Evolutionary conservation across 23 tunicate genomes (phyloP).

Genomic region (Styela clava): DNA sequence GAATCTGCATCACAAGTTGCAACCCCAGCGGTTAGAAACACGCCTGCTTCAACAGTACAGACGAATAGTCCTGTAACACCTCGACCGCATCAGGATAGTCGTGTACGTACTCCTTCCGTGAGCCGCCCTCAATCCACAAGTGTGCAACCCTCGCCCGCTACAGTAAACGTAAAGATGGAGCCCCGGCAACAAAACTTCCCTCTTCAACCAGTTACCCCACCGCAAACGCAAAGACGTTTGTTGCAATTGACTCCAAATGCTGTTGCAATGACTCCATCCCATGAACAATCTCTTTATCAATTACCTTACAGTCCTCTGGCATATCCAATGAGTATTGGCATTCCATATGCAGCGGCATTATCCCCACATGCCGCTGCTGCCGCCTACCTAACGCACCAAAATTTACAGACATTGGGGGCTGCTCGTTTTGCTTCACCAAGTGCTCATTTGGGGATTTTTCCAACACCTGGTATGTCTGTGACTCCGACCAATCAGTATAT

Average conservation of each 20-base stretch:
- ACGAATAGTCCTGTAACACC: neutral
- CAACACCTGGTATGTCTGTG: conserved; percentile 14
- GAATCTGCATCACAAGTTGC: neutral
- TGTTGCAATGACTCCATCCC: neutral
- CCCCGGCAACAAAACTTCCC: neutral
- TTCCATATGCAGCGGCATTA: conserved; percentile 4
- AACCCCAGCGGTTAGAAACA: conserved; percentile 8
- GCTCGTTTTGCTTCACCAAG: conserved; percentile 72
- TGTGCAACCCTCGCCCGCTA: neutral
- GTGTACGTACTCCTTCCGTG: neutral
- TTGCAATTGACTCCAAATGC: neutral
- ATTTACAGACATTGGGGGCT: conserved; percentile 50
- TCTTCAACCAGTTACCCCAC: neutral
- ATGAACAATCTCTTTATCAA: neutral
- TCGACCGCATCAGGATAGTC: neutral
- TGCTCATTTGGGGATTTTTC: neutral
- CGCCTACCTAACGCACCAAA: conserved; percentile 26
- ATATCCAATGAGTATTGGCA: neutral
- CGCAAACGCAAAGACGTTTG: neutral
- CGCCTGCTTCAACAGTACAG: neutral
- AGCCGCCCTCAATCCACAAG: neutral
- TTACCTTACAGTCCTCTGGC: conserved; percentile 5
- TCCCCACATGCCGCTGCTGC: conserved; percentile 3
- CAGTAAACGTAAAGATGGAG: neutral
- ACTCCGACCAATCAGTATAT: conserved; percentile 29